Percentiles rank a stretch among this genome's conserved stretches.
Evolutionary conservation across 2,797 vertebrate species (phyloP).

Genomic region (Avahi laniger): DNA sequence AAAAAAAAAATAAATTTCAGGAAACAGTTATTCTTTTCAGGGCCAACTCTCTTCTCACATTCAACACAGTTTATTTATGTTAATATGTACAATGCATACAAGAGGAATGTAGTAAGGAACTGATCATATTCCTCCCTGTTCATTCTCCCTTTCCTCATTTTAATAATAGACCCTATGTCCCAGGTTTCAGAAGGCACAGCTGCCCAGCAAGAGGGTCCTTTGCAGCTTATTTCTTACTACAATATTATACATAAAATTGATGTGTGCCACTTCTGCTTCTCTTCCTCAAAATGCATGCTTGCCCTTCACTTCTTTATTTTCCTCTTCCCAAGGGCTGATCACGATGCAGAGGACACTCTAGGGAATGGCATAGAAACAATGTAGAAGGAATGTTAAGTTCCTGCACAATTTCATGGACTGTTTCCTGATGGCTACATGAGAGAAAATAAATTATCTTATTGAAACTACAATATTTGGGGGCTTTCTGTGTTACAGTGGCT

Average conservation of each 20-base stretch:
- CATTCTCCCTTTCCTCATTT: neutral
- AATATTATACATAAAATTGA: neutral
- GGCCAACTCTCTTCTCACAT: neutral
- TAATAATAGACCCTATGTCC: neutral
- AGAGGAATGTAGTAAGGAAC: neutral
- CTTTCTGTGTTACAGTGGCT: neutral
- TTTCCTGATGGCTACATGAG: neutral
- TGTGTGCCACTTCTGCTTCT: neutral
- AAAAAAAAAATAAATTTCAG: constrained; percentile 3
- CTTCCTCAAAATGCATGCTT: neutral
- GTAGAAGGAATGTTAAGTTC: neutral
- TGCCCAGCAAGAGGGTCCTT: neutral
- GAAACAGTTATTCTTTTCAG: neutral
- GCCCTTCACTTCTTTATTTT: neutral
- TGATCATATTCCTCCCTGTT: neutral
- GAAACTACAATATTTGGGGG: neutral
- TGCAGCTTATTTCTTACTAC: neutral
- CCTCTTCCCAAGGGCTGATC: neutral
- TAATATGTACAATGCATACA: no score
- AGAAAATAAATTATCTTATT: neutral
- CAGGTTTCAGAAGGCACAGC: neutral
- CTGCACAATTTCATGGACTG: neutral
- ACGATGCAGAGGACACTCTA: neutral
- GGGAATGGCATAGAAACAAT: neutral
- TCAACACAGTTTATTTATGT: neutral